phyloP scores from a whole-genome alignment of 1,140 invertebrate genomes.

The Cyclargus thomasi region DNA sequence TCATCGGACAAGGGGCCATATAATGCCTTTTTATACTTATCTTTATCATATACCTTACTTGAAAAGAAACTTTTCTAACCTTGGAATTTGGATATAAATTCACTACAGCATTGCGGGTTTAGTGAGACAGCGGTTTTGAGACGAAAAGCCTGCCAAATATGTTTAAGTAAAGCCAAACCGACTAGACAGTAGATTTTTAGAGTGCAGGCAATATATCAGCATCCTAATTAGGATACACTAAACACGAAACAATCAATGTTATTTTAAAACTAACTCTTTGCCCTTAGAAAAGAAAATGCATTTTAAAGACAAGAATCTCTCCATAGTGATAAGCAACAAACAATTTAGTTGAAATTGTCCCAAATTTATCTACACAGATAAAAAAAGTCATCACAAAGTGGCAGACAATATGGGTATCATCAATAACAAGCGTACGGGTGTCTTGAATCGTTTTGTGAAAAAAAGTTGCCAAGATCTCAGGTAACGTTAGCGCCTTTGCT shows the following conservation, averaged over 20 bases:
- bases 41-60: too few relatives aligned
- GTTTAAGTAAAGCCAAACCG: not conserved
- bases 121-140: not conserved
- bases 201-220: too few relatives aligned
- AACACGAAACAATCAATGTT: too few relatives aligned
- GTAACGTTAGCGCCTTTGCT: slow-evolving; percentile 52
- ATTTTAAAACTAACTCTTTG: not conserved
- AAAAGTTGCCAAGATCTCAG: slow-evolving; percentile 49
- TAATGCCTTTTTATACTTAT: too few relatives aligned
- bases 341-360: slow-evolving; percentile 21
- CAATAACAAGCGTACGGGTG: slow-evolving; percentile 41
- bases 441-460: slow-evolving; percentile 28
- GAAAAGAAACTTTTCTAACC: too few relatives aligned
- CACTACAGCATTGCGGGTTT: not conserved
- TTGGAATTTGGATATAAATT: not conserved
- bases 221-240: too few relatives aligned
- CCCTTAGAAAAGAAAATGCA: not conserved
- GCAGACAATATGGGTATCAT: slow-evolving; percentile 48
- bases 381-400: slow-evolving; percentile 25
- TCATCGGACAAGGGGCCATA: too few relatives aligned
- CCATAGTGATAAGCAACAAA: not conserved
- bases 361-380: slow-evolving; percentile 31
- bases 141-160: not conserved
- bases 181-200: not conserved
- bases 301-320: not conserved